These are phyloP conservation scores for Fistularia tabacaria DNA, from an alignment of 2,797 vertebrate species.

Conservation along the genomic window DNA sequence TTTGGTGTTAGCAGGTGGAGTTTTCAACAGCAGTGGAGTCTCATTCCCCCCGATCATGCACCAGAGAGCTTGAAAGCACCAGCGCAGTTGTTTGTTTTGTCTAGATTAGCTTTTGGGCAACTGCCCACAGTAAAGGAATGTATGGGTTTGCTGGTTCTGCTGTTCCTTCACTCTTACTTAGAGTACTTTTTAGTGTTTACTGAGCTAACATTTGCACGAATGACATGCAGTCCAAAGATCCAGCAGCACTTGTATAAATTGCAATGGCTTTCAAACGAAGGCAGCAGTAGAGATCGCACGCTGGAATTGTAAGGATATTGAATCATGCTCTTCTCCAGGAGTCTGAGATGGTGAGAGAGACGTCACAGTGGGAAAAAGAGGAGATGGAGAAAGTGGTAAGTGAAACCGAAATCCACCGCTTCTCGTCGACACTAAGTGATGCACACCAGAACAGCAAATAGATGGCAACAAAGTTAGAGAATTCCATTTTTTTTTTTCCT, in stretches of 20 bases:
- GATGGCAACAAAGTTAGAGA: neutral
- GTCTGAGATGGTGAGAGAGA: conserved; percentile 88
- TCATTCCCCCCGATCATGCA: conserved; percentile 23
- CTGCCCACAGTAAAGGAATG: conserved; percentile 39
- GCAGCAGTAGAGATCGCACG: neutral
- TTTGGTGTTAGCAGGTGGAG: conserved; percentile 43
- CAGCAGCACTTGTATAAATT: too few relatives aligned
- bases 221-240: neutral
- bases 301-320: conserved; percentile 2
- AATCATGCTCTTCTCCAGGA: conserved; percentile 71
- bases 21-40: conserved; percentile 25
- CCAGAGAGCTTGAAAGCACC: conserved; percentile 34
- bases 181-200: neutral
- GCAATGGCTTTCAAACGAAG: too few relatives aligned
- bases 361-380: conserved; percentile 88
- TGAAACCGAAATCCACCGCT: conserved; percentile 22
- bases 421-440: neutral
- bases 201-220: neutral
- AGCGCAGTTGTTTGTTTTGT: conserved; percentile 49
- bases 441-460: neutral
- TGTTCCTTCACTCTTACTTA: conserved; percentile 13
- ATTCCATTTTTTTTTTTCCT: too few relatives aligned
- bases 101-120: conserved; percentile 45
- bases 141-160: conserved; percentile 17
- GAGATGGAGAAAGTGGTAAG: conserved; percentile 93